Evolutionary conservation across 2,113 vertebrate species (phyloP).

Genomic region (Ciconia stormi): DNA sequence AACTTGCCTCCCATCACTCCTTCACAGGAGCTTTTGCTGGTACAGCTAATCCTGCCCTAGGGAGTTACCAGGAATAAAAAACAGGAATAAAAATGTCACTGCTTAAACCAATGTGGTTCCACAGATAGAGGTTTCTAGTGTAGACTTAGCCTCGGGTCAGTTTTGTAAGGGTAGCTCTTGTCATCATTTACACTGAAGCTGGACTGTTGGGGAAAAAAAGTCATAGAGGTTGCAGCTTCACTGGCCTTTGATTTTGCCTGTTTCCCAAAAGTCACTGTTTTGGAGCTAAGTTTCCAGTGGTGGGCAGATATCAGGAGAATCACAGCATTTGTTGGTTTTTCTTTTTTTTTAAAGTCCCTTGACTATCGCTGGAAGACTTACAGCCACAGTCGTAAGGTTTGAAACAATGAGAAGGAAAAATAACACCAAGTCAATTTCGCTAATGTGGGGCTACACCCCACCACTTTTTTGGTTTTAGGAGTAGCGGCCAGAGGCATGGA

Average conservation of each 20-base stretch:
- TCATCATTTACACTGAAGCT: constrained; percentile 25
- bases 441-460: not conserved
- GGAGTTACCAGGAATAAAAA: constrained; percentile 49
- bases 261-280: not conserved
- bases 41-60: constrained; percentile 56
- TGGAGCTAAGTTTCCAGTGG: not conserved
- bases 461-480: not conserved
- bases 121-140: constrained; percentile 14
- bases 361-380: not conserved
- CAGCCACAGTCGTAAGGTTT: not conserved
- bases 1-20: constrained; percentile 27
- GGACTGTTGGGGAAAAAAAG: not conserved
- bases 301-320: constrained; percentile 2
- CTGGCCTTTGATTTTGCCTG: not conserved
- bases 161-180: constrained; percentile 44
- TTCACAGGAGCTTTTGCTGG: constrained; percentile 35
- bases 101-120: constrained; percentile 31
- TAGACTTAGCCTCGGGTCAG: constrained; percentile 33
- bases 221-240: not conserved
- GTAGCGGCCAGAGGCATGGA: not conserved
- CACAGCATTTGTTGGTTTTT: not conserved
- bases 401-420: not conserved
- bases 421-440: not conserved
- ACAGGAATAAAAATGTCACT: constrained; percentile 55
- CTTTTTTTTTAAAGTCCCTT: not conserved